Conservation (phyloP, 2,888 invertebrate species). For the Sminthurinus aureus region DNA sequence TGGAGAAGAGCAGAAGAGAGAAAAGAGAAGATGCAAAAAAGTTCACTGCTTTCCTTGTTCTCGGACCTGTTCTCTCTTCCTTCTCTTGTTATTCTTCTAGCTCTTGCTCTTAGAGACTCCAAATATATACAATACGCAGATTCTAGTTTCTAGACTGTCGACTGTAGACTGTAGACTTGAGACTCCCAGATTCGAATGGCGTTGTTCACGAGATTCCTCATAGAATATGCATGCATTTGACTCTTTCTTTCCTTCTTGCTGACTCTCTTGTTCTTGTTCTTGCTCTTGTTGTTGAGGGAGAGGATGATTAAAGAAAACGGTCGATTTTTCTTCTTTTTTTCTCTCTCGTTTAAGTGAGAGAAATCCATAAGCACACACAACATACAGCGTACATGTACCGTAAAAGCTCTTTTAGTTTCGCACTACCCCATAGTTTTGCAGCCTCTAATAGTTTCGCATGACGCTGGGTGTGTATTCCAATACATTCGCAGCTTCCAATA, state of each 20-base stretch:
- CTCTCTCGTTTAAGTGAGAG: neutral
- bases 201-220: neutral
- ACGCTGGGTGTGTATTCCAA: too few relatives aligned
- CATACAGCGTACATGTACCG: too few relatives aligned
- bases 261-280: neutral
- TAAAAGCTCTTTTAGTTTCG: too few relatives aligned
- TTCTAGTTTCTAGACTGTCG: neutral
- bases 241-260: slow-evolving; percentile 3
- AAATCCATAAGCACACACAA: neutral
- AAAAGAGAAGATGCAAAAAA: neutral
- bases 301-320: slow-evolving; percentile 39
- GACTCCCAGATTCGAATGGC: neutral
- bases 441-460: too few relatives aligned
- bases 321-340: slow-evolving; percentile 19
- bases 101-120: too few relatives aligned
- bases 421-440: too few relatives aligned
- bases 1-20: neutral
- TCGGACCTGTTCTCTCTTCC: too few relatives aligned
- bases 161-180: neutral
- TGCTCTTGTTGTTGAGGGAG: neutral
- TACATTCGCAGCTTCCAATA: too few relatives aligned
- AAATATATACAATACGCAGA: neutral
- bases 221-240: neutral
- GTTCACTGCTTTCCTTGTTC: too few relatives aligned
- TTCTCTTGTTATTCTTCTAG: too few relatives aligned